Evolutionary conservation across 1,140 invertebrate species (phyloP), one percentile per base, ranked within the genome.

Genomic region (Bactericera cockerelli): DNA sequence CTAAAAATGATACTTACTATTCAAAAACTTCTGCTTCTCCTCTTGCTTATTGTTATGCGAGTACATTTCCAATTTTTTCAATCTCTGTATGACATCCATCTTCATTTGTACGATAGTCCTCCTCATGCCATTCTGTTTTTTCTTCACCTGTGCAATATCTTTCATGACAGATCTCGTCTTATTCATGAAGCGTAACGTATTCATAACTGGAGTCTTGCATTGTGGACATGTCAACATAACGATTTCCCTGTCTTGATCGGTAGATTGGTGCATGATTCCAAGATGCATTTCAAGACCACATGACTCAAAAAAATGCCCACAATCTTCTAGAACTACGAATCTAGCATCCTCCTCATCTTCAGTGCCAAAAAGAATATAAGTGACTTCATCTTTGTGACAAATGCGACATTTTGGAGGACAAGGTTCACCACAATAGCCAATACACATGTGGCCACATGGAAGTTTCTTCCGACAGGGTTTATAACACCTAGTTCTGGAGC

Each of bases 341-440:
- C 77, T 74, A n/a, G 75, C 77, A 65, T 77, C 71, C 26, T 74
- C 71, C 1, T 77, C 76, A 60, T 76, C 78, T 63, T 78, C 75
- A 64, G 71, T 74, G 6, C 79, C 80, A 63, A 83, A 73, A 60
- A 85, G 75, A 42, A 75, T 71, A 19, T 71, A 74, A 24, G 70
- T 65, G 70, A 77, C 71, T 55, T 69, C 56, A 1, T 72, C 70
- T 16, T 71, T 67, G 55, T 70, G 56, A 66, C 78, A 80, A 54
- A 69, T 56, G 2, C 69, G 66, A 67, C 78, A 80, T 19, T 76
- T 61, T 54, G 68, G 74, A 69, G 72, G 77, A 68, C 77, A 78
- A 63, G 73, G 70, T 67, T 87, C 84, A 13, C 81, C 81, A 70
- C 84, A 86, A 56, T 82, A 75, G 24, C 82, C 82, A 65, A 78